phyloP scores from a whole-genome alignment of 2,113 vertebrate species.

The Megaceryle torquata region DNA sequence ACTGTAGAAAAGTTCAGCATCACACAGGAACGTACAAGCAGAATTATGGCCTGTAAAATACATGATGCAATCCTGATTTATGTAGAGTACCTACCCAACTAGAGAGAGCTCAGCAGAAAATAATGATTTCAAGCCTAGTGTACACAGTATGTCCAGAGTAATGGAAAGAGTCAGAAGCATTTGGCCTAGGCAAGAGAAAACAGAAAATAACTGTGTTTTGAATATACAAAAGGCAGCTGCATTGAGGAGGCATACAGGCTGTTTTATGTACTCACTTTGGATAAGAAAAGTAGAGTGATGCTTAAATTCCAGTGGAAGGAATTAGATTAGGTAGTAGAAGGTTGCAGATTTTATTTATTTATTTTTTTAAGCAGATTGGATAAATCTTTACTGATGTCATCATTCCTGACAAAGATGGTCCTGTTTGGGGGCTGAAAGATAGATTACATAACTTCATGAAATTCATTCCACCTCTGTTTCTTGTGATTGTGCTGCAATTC shows the following conservation, averaged over 20 bases:
- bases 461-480: background rate
- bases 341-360: background rate
- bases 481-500: background rate
- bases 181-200: background rate
- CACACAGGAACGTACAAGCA: background rate
- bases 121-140: background rate
- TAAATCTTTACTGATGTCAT: background rate
- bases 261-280: background rate
- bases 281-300: background rate
- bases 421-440: background rate
- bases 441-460: background rate
- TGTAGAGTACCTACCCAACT: background rate
- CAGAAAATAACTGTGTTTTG: background rate
- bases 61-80: background rate
- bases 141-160: background rate
- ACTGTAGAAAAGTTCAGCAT: background rate
- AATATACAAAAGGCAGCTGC: background rate
- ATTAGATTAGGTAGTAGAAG: background rate
- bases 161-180: background rate
- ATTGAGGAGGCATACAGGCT: background rate
- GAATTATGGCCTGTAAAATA: background rate
- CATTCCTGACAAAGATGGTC: background rate
- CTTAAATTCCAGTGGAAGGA: background rate
- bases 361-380: background rate
- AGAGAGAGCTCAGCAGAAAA: background rate